Evolutionary conservation across 2,113 vertebrate genomes (phyloP), one percentile per base, ranked within the genome.

Genomic region (Plectropomus leopardus): DNA sequence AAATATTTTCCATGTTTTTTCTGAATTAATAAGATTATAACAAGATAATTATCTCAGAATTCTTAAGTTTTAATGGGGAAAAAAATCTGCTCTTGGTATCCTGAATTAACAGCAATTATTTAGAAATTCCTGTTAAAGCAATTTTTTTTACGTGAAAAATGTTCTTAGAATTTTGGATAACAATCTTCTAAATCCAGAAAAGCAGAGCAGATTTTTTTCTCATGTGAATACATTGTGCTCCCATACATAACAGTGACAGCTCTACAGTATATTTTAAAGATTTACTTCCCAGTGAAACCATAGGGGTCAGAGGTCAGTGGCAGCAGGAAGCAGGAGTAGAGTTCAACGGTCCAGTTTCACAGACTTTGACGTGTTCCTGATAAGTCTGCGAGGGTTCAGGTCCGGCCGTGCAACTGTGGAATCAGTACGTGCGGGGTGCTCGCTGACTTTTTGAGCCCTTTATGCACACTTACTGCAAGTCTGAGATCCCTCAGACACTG

Each of bases 291-390:
- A 17, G 28, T 61, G 65, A 61, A 61, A 67, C 14, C 3, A 13
- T 30, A 16, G 0, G 69, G 48, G 45, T 65, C 55, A 76, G 30
- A 72, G 30, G 45, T 65, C 55, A 76, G 30, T 69, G 30, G 45
- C 76, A 85, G 64, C 21, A 70, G 57, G 34, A 79, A 51, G 14
- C 40, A 72, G 69, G 73, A 77, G 36, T 10, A 14, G 0, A 40
- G 47, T 84, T 73, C 44, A 26, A 10, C 11, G 8, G 36, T 40
- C 36, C 36, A 6, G 54, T 57, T 68, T 72, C 44, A 64, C 48
- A 59, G 26, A 58, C 11, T 65, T 13, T 23, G 28, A 36, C 57
- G 21, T 50, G 42, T 30, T 23, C 17, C 34, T 36, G 36, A 40
- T 44, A 21, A 67, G 17, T 53, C 80, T 30, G 19, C 21, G 7